Conservation (phyloP, 2,797 vertebrate species). For the Phoebastria nigripes region DNA sequence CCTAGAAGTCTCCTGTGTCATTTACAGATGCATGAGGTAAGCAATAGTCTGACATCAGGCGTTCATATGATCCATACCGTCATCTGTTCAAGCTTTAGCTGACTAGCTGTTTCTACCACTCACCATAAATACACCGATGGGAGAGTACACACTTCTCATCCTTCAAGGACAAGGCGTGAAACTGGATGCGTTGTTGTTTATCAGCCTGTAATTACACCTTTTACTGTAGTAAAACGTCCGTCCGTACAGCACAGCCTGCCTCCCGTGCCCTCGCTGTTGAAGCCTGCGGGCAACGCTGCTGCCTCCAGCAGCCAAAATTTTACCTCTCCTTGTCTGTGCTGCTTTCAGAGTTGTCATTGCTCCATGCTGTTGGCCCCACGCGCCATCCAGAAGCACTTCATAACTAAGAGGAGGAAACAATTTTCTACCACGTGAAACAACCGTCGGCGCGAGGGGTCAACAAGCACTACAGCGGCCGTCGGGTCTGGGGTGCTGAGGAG, state of each 20-base stretch:
- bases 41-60: not conserved
- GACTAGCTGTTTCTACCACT: not conserved
- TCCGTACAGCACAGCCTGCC: not conserved
- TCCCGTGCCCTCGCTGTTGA: not conserved
- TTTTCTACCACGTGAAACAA: not conserved
- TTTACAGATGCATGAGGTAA: not conserved
- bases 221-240: fast-evolving
- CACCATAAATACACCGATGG: not conserved
- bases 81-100: not conserved
- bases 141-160: fast-evolving
- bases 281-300: fast-evolving
- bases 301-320: not conserved
- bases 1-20: not conserved
- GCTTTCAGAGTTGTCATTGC: not conserved
- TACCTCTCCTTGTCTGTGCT: not conserved
- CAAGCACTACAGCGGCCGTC: not conserved
- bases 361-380: fast-evolving
- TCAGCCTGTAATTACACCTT: not conserved
- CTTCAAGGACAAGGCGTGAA: not conserved
- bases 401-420: not conserved
- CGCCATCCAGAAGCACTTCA: not conserved
- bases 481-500: not conserved
- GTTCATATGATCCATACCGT: not conserved
- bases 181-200: not conserved
- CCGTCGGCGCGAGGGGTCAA: not conserved